These are phyloP conservation scores for Notodonta ziczac DNA, from an alignment of 2,888 invertebrate genomes.

Conservation along the genomic window DNA sequence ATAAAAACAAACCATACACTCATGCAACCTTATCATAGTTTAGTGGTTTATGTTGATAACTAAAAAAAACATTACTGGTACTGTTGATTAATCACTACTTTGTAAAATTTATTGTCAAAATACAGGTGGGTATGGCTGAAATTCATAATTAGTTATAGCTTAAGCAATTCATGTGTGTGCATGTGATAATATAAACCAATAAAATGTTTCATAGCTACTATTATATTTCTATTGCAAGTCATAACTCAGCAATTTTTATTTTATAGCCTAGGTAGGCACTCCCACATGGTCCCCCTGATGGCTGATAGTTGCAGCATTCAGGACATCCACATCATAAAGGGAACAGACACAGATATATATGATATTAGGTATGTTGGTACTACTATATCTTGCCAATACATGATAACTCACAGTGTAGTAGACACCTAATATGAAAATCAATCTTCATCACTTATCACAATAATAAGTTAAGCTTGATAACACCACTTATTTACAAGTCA, in stretches of 20 bases:
- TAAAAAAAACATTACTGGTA: not conserved
- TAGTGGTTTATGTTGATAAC: not conserved
- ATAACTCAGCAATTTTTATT: not conserved
- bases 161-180: not conserved
- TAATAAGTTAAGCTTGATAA: constrained; percentile 25
- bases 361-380: not conserved
- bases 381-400: not conserved
- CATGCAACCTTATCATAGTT: not conserved
- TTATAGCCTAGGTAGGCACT: too few species aligned
- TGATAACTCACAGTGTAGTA: constrained; percentile 10
- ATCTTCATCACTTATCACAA: constrained; percentile 24
- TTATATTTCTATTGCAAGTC: not conserved
- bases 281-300: too few species aligned
- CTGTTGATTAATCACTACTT: not conserved
- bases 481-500: constrained; percentile 16
- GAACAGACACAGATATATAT: too few species aligned
- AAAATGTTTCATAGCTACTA: not conserved
- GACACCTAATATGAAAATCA: constrained; percentile 15
- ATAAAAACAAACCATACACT: not conserved
- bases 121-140: not conserved
- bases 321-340: too few species aligned
- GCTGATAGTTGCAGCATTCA: too few species aligned
- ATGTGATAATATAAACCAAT: not conserved
- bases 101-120: not conserved
- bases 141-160: not conserved